Evolutionary conservation across 2,113 vertebrate genomes (phyloP).

Genomic region (Muscicapa adusta): DNA sequence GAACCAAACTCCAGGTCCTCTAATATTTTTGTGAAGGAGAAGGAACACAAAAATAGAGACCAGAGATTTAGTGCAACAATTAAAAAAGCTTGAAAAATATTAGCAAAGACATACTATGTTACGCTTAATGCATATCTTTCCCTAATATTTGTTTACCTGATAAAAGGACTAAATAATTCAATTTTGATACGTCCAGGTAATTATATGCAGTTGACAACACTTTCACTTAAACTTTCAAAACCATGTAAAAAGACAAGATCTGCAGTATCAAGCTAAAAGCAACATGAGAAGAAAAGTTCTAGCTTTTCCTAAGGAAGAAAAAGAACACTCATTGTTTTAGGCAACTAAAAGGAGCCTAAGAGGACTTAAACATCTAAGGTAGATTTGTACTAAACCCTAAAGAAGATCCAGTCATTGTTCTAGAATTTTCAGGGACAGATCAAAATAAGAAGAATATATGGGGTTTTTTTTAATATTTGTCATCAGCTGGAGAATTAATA

Average conservation of each 20-base stretch:
- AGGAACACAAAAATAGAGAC: background rate
- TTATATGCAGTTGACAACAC: background rate
- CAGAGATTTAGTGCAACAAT: background rate
- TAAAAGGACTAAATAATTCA: background rate
- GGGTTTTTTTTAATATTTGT: fast-evolving
- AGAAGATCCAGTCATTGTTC: background rate
- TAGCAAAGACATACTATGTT: background rate
- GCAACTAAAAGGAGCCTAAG: background rate
- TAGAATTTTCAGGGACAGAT: background rate
- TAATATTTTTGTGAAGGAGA: background rate
- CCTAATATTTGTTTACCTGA: background rate
- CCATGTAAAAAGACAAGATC: background rate
- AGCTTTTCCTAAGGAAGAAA: background rate
- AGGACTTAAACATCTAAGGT: background rate
- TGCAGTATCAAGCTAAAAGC: background rate
- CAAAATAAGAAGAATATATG: background rate
- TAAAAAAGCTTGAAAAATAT: background rate
- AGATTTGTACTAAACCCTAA: background rate
- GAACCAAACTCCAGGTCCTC: background rate
- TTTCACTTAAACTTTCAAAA: background rate
- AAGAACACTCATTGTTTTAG: background rate
- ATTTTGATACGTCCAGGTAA: background rate
- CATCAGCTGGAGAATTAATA: background rate
- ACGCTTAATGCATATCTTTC: background rate
- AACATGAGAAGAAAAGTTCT: background rate